Conservation (phyloP, 2,888 invertebrate genomes). For the Gastracanthus pulcherrimus region DNA sequence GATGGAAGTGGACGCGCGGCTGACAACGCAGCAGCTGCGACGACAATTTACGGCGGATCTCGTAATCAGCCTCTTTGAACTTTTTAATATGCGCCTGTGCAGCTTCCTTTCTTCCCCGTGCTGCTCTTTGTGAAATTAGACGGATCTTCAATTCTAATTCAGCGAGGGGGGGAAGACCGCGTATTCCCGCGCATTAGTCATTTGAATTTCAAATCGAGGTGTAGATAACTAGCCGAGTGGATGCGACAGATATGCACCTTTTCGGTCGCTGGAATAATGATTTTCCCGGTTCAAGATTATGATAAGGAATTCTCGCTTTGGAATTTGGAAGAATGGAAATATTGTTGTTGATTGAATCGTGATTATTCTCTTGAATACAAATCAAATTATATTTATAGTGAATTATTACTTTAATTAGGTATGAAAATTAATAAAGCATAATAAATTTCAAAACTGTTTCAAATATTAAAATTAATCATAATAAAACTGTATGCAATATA, state of each 20-base stretch:
- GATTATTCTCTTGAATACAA: no score
- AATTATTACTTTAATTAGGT: no score
- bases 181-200: conserved; percentile 42
- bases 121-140: conserved; percentile 37
- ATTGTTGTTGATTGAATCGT: no score
- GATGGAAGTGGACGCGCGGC: neutral
- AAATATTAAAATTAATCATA: no score
- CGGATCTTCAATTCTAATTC: conserved; percentile 55
- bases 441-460: no score
- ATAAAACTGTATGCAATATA: no score
- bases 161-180: neutral
- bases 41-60: conserved; percentile 33
- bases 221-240: neutral
- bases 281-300: neutral
- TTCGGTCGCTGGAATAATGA: conserved; percentile 24
- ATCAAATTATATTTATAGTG: no score
- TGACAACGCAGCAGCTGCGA: neutral
- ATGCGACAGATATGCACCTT: neutral
- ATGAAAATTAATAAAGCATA: no score
- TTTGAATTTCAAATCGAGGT: conserved; percentile 49
- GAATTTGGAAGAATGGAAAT: no score
- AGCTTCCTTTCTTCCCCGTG: neutral
- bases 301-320: neutral
- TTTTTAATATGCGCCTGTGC: conserved; percentile 38
- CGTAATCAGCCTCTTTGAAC: conserved; percentile 47